Base-by-base conservation (phyloP, 2,888 invertebrate genomes). In the Aricia artaxerxes region DNA sequence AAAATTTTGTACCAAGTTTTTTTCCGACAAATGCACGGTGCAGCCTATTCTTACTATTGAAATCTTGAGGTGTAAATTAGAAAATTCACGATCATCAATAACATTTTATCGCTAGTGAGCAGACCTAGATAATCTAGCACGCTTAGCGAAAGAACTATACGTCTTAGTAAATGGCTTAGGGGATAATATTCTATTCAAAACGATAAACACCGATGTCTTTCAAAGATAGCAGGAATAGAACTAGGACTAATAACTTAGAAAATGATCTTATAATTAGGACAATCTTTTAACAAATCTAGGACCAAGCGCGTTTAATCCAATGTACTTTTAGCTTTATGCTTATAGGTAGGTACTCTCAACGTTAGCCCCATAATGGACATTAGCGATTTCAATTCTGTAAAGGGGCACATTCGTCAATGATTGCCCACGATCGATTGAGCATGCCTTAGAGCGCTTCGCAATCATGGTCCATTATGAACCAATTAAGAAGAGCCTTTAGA, bases 11-110 rank as follows among this genome's bases (percentile, higher is more conserved):
- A 49, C 0, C 9, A 49, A 49, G 11, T 2, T 49, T 49, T 16
- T 16, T 61, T 61, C 61, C 6, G 24, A n/a, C 61, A 1, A 61
- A 61, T 61, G n/a, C 7, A 24, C 13, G n/a, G n/a, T 6, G 7
- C 13, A 24, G 16, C 57, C 57, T 57, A 24, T 57, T 4, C 57
- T 57, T 57, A 13, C 13, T 57, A 16, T 57, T 57, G 57, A 57
- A 57, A 57, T 16, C 13, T 69, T 35, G 11, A 13, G 13, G 69
- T 38, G 69, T 69, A 38, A 69, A 69, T 69, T 38, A 69, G 69
- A 69, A 69, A 69, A 69, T 35, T 38, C 69, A 38, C 69, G 16
- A 69, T 69, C 13, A 69, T 69, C 69, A 69, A 69, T 69, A 69
- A 69, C 11, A 38, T 38, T 69, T 69, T 69, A 69, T 38, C 69